Evolutionary conservation across 2,888 invertebrate genomes (phyloP).

Genomic region (Escarpia spicata): DNA sequence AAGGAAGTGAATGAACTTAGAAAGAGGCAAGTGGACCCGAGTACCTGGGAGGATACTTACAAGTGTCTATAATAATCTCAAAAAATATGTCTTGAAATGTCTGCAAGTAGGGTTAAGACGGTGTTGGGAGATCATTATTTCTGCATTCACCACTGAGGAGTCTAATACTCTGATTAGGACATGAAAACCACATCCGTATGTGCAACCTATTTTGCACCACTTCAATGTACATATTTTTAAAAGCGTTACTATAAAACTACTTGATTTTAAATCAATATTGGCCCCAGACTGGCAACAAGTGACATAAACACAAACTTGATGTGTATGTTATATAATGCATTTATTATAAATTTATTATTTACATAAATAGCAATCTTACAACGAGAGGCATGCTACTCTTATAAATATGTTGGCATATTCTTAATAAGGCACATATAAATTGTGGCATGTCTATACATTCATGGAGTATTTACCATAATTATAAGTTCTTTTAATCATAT

Average conservation of each 20-base stretch:
- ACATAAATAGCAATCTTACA: not conserved
- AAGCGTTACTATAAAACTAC: not conserved
- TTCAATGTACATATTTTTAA: not conserved
- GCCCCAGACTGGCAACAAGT: not conserved
- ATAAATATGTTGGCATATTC: constrained; percentile 9
- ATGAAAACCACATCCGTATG: too few species aligned
- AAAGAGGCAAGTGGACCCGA: too few species aligned
- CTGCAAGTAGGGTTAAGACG: too few species aligned
- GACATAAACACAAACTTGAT: not conserved
- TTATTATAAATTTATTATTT: not conserved
- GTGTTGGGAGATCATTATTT: too few species aligned
- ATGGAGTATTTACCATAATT: not conserved
- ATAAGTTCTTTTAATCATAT: not conserved
- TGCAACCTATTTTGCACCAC: not conserved
- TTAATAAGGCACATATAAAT: constrained; percentile 7
- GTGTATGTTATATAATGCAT: not conserved
- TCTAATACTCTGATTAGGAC: too few species aligned
- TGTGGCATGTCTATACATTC: not conserved
- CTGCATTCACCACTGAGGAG: too few species aligned
- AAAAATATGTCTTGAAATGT: too few species aligned
- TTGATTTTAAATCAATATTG: not conserved
- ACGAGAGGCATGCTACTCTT: not conserved
- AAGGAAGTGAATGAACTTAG: too few species aligned
- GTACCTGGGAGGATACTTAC: too few species aligned
- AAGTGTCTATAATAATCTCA: too few species aligned